Base-by-base conservation (phyloP, 2,797 vertebrate genomes). In the Sebastes glaucus region DNA sequence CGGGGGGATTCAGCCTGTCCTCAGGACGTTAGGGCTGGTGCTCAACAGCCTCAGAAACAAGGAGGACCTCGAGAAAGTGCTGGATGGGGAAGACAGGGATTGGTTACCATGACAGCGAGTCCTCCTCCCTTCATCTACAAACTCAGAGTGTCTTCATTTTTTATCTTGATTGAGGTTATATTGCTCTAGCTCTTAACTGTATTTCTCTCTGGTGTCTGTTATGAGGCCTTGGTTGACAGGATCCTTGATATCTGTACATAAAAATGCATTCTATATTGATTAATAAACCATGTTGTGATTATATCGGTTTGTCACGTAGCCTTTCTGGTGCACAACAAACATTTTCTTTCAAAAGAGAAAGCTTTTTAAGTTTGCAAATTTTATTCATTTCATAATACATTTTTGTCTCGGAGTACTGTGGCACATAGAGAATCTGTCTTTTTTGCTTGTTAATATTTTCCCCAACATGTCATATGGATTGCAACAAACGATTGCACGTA, bases 311-410 rank as follows among this genome's bases (percentile, higher is more conserved):
- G 71, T 61, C 13, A 53, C 20, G 20, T 33, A 42, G 6, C 28
- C 27, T 71, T 68, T 6, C 9, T 75, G 6, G 30, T 20, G 30
- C 38, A 77, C 33, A 74, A 71, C 7, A 83, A 74, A 77, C 32
- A 16, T 22, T 61, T 53, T 27, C 4, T 56, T 71, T 81, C 23
- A 69, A n/a, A 64, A 63, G 3, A 77, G n/a, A 33, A 25, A 61
- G 9, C 11, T 78, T 85, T 87, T 85, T 87, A 88, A 52, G 77
- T 94, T 94, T 92, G 90, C 85, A 94, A 93, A 94, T 92, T 96
- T 96, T 94, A 96, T 96, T 96, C 33, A 93, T 89, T 89, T 93
- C 85, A 83, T 93, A 86, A 93, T 92, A 95, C 90, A 92, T 94
- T 71, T 92, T 86, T 92, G 81, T 82, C 81, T 93, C 84, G 80